Percentiles rank a stretch among this genome's conserved stretches.
Evolutionary conservation across 2,113 vertebrate genomes (phyloP).

Genomic region (Oostethus manadensis): DNA sequence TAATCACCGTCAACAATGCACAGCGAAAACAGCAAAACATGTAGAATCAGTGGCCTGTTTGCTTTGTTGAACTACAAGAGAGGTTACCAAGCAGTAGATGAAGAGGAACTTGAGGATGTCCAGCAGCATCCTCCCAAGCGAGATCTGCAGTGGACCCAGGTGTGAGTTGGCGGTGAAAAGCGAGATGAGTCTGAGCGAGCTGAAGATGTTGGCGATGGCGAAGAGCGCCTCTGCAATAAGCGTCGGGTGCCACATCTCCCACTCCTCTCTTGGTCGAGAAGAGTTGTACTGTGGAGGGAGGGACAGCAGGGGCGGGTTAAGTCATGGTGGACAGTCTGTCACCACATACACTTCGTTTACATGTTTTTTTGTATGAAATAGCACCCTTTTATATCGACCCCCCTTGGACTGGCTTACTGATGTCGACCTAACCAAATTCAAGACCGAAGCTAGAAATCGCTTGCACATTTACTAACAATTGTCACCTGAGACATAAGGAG

Average conservation of each 20-base stretch:
- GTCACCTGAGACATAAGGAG: too few species aligned
- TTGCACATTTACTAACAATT: too few species aligned
- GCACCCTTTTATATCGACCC: not conserved
- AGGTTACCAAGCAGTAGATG: slow-evolving; percentile 80
- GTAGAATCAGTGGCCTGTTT: not conserved
- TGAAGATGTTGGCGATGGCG: slow-evolving; percentile 96
- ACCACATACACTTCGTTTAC: not conserved
- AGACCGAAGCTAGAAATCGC: too few species aligned
- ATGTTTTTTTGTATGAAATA: not conserved
- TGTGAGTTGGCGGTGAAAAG: slow-evolving; percentile 96
- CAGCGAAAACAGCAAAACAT: not conserved
- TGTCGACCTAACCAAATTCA: too few species aligned
- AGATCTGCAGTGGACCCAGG: slow-evolving; percentile 93
- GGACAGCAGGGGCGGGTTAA: not conserved
- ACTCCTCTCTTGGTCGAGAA: slow-evolving; percentile 90
- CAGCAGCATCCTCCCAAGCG: slow-evolving; percentile 91
- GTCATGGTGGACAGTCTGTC: too few species aligned
- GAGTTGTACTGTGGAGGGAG: slow-evolving; percentile 83
- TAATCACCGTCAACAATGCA: slow-evolving; percentile 6
- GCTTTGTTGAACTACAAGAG: not conserved
- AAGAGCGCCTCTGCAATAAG: slow-evolving; percentile 93
- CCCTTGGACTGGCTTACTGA: too few species aligned
- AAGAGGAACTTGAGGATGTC: slow-evolving; percentile 98
- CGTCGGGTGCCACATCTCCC: slow-evolving; percentile 98
- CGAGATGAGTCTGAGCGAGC: slow-evolving; percentile 90